Base-by-base conservation (phyloP, 53 echinoderm and acorn worm genomes). In the Antedon mediterranea region DNA sequence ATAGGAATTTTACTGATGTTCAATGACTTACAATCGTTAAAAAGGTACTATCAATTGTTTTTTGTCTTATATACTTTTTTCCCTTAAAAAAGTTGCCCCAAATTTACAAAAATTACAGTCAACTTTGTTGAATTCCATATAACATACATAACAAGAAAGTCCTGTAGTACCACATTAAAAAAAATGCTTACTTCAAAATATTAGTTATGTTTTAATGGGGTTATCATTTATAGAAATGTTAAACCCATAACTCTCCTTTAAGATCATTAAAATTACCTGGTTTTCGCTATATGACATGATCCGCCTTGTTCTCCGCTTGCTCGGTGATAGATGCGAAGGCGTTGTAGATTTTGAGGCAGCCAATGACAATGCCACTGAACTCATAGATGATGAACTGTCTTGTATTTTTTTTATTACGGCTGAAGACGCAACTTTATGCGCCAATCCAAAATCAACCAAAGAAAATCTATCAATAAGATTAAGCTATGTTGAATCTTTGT, bases 391-490 rank as follows among this genome's bases (percentile, higher is more conserved):
- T 8, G 57, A 57, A 11, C 23, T 23, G 2, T 57, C 57, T 57
- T 57, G 57, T 11, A 57, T 57, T 18, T 57, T 32, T 8, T 34
- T 31, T 28, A 28, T 32, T 7, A 34, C 71, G 30, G 81, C 30
- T 30, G 81, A 30, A 11, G 37, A 26, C 0, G 88, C 85, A 0
- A 88, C 90, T 72, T 78, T 84, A 75, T 98, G 98, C 29, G 98
- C 98, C 5, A 98, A 79, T 34, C 98, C 98, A 85, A 98, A 98
- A 71, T 98, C 98, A 4, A 98, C 93, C 23, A 98, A 81, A 29
- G 98, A 92, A 79, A 93, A 98, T 76, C 98, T 98, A 33, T 0
- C 33, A n/a, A n/a, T n/a, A n/a, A n/a, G n/a, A n/a, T n/a, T n/a
- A n/a, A n/a, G n/a, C n/a, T n/a, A n/a, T n/a, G n/a, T n/a, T n/a